Evolutionary conservation across 2,113 vertebrate species (phyloP).

Genomic region (Herpetotheres cachinnans): DNA sequence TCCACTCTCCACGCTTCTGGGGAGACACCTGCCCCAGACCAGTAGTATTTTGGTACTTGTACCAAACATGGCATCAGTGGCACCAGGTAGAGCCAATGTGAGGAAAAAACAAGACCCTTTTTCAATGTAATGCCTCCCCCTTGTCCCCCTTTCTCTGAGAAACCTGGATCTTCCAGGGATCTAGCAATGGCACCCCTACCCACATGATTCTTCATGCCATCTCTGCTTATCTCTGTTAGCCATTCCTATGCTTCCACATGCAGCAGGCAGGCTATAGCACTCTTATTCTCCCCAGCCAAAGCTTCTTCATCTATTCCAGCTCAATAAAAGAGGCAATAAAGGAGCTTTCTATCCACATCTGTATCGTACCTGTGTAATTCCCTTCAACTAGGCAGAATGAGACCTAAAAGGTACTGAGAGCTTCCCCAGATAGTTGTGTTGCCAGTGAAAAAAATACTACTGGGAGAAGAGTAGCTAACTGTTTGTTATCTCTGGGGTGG

Average conservation of each 20-base stretch:
- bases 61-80: neutral
- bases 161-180: neutral
- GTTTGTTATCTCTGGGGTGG: conserved; percentile 42
- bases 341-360: neutral
- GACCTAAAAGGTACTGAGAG: conserved; percentile 16
- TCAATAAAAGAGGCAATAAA: neutral
- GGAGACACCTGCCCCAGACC: neutral
- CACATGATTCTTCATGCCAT: neutral
- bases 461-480: conserved; percentile 20
- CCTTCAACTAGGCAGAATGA: neutral
- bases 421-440: neutral
- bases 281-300: neutral
- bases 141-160: neutral
- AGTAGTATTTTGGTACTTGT: neutral
- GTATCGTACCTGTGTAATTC: neutral
- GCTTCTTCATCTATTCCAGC: neutral
- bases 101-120: neutral
- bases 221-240: neutral
- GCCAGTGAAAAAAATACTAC: neutral
- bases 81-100: neutral
- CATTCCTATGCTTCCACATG: neutral
- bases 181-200: neutral
- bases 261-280: neutral
- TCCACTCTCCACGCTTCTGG: neutral
- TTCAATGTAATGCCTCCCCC: neutral